Evolutionary conservation across 2,888 invertebrate genomes (phyloP), one percentile per base, ranked within the genome.

Genomic region (Macaria liturata): DNA sequence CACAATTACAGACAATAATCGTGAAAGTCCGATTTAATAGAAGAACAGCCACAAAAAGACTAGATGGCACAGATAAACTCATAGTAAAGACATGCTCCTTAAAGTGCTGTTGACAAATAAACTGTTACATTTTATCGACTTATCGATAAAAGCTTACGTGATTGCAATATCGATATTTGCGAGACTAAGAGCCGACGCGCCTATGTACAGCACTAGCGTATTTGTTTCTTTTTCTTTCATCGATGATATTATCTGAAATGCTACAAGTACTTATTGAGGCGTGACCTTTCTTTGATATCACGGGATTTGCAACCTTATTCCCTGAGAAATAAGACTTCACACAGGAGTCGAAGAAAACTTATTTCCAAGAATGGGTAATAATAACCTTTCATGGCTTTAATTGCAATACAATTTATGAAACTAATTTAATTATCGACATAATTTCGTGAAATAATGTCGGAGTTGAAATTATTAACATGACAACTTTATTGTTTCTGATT

Each of bases 121-220:
- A 59, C 55, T 55, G 52, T 49, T 55, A 59, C 45, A 55, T 59
- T 54, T 59, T 59, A 55, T 48, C 59, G 59, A 55, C 51, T 44
- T 51, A 59, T 59, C 54, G 54, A 55, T 55, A 55, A 51, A 68
- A 63, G 66, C 66, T 68, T 70, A 69, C 68, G 62, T 66, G 68
- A 68, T 67, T 59, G 67, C 63, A 64, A 67, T 67, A 50, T 64
- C 64, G 69, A 70, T 69, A 65, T 62, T 59, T 55, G 55, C 65
- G 62, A 61, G 65, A 63, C 59, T 54, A 64, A 59, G 59, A 44
- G 60, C 60, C 59, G 60, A 54, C 61, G 61, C 61, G 51, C 48
- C 50, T 49, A n/a, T n/a, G n/a, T n/a, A 51, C 59, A 44, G 44
- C 48, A 56, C 43, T 48, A 61, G 32, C 52, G 49, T 49, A 59